These are phyloP conservation scores for Cichladusa arquata DNA, from an alignment of 2,113 vertebrate genomes.

Conservation along the genomic window DNA sequence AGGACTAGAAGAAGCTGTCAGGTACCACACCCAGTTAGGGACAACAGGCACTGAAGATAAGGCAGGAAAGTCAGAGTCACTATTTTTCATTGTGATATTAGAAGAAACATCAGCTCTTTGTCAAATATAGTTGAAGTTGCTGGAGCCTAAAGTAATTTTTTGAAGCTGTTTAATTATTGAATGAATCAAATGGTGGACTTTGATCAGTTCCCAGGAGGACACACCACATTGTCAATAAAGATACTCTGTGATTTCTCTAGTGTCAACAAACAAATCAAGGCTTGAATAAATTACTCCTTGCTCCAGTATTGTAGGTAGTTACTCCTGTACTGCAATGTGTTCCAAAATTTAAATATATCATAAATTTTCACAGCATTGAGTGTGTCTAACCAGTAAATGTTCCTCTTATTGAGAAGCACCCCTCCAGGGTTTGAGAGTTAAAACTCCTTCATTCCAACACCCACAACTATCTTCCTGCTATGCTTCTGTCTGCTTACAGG, in stretches of 20 bases:
- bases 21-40: background rate
- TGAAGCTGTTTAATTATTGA: slow-evolving; percentile 5
- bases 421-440: background rate
- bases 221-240: background rate
- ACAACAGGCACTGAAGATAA: background rate
- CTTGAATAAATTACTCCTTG: background rate
- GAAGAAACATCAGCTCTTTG: background rate
- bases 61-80: background rate
- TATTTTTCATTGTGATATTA: background rate
- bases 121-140: background rate
- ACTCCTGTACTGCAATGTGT: background rate
- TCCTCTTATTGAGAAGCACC: background rate
- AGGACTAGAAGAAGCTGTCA: background rate
- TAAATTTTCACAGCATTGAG: background rate
- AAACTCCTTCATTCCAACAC: background rate
- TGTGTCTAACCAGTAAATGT: background rate
- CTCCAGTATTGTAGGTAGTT: background rate
- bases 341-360: background rate
- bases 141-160: background rate
- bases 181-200: background rate
- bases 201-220: background rate
- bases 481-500: background rate
- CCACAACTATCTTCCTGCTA: background rate
- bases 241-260: background rate
- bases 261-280: background rate